Evolutionary conservation across 2,113 vertebrate genomes (phyloP).

Genomic region (Coracopsis vasa): DNA sequence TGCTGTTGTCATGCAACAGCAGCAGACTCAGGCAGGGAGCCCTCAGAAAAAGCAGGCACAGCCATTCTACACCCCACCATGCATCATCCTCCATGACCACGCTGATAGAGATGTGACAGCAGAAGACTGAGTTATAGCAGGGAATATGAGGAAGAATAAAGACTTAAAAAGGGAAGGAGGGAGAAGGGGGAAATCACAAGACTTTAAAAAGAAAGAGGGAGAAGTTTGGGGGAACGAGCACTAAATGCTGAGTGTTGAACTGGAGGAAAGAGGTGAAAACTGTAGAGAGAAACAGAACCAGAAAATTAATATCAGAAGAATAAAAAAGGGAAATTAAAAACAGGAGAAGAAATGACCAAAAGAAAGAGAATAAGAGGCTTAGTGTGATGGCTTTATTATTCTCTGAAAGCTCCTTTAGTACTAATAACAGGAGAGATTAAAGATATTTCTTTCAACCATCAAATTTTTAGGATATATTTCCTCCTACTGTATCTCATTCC

Average conservation of each 20-base stretch:
- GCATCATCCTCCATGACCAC: fast-evolving
- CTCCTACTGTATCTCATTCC: not conserved
- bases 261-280: not conserved
- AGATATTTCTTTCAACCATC: not conserved
- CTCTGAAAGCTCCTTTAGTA: constrained; percentile 1
- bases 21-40: not conserved
- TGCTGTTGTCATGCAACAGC: not conserved
- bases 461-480: not conserved
- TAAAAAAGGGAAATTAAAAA: not conserved
- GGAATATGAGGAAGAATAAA: not conserved
- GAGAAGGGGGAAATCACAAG: not conserved
- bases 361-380: not conserved
- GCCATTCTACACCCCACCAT: not conserved
- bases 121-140: not conserved
- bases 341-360: not conserved
- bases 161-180: not conserved
- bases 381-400: constrained; percentile 8
- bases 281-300: not conserved
- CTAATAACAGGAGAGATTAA: constrained; percentile 39
- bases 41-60: not conserved
- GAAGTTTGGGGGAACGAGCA: not conserved
- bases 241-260: not conserved
- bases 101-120: fast-evolving
- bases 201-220: not conserved
- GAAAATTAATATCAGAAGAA: not conserved